A percentile compares a stretch with the other conserved stretches of the same genome.
phyloP scores from a whole-genome alignment of 2,113 vertebrate genomes.

The Phalacrocorax brasilianus region DNA sequence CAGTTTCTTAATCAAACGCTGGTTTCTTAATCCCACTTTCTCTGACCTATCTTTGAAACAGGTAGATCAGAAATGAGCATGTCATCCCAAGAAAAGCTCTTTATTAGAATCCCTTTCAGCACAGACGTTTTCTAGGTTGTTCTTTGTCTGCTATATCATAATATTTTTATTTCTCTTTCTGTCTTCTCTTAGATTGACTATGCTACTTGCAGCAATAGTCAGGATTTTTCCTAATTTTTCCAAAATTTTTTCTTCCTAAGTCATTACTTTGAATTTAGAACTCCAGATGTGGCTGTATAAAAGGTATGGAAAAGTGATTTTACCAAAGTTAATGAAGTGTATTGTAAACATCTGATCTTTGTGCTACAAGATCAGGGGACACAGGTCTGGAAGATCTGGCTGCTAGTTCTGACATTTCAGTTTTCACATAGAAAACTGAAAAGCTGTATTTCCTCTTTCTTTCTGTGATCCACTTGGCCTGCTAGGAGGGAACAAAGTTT shows the following conservation, averaged over 20 bases:
- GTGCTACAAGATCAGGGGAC: not conserved
- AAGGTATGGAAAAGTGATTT: not conserved
- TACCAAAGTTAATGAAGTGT: not conserved
- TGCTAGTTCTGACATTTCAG: not conserved
- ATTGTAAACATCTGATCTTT: not conserved
- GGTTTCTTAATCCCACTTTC: not conserved
- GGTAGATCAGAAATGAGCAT: not conserved
- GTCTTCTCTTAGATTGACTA: not conserved
- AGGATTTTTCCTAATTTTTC: not conserved
- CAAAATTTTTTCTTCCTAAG: not conserved
- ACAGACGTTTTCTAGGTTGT: not conserved
- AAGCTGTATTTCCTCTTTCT: not conserved
- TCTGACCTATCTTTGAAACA: not conserved
- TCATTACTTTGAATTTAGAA: not conserved
- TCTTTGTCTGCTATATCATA: not conserved
- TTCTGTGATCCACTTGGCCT: not conserved
- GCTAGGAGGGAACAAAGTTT: not conserved
- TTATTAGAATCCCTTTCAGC: not conserved
- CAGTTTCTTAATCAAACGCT: not conserved
- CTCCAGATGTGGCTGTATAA: not conserved
- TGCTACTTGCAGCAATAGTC: not conserved
- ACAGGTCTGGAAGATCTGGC: not conserved
- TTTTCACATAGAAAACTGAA: not conserved
- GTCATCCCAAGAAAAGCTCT: not conserved
- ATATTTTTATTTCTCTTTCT: not conserved